These are phyloP conservation scores for Lamprotornis superbus DNA, from an alignment of 2,113 vertebrate species.

Conservation along the genomic window DNA sequence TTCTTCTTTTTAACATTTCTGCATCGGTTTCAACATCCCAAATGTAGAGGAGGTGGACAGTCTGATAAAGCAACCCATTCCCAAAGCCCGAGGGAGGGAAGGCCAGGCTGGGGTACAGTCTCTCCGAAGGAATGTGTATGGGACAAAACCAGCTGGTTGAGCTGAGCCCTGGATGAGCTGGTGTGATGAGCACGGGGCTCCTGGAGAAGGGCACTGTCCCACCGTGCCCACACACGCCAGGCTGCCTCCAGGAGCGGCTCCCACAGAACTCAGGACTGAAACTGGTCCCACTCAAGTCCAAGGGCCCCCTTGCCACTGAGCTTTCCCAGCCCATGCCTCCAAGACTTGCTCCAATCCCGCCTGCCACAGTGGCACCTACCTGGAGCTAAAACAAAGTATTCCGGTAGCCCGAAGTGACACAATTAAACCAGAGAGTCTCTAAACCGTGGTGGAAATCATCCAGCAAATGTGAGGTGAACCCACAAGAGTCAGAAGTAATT, in stretches of 20 bases:
- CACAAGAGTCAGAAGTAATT: conserved; percentile 76
- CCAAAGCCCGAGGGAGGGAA: not conserved
- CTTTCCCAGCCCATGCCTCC: not conserved
- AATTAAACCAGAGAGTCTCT: conserved; percentile 72
- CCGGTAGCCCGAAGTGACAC: conserved; percentile 78
- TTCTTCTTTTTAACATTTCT: not conserved
- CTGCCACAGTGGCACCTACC: conserved; percentile 72
- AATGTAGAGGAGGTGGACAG: not conserved
- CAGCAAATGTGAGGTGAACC: conserved; percentile 81
- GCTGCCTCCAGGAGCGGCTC: not conserved
- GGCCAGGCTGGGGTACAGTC: not conserved
- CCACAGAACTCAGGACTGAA: not conserved
- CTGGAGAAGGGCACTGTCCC: not conserved
- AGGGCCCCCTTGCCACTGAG: not conserved
- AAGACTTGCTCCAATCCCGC: conserved; percentile 4
- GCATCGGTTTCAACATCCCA: not conserved
- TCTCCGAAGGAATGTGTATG: not conserved
- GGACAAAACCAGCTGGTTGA: not conserved
- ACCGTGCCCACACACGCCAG: not conserved
- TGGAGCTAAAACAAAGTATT: conserved; percentile 97
- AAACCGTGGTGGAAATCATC: conserved; percentile 72
- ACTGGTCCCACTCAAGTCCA: not conserved
- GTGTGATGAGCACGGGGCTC: not conserved
- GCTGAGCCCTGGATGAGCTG: not conserved
- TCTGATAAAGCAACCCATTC: not conserved